Percentiles rank a stretch among this genome's conserved stretches.
Evolutionary conservation across 2,888 invertebrate genomes (phyloP).

Genomic region (Lochmaea crataegi): DNA sequence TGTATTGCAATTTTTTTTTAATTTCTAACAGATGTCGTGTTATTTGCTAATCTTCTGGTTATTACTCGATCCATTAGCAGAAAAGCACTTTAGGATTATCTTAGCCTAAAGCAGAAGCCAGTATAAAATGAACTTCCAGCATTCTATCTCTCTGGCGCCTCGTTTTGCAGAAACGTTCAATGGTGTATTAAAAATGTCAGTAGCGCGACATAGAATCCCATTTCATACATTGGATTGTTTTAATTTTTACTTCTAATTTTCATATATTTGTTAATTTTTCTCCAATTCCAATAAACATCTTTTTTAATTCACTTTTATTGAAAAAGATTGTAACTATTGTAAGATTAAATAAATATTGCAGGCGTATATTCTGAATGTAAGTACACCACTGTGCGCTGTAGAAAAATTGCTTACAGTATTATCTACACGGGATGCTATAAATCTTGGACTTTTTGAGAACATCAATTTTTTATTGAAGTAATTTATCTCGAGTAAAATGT

Average conservation of each 20-base stretch:
- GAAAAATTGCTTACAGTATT: neutral
- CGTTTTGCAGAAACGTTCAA: constrained; percentile 12
- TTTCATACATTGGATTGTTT: no score
- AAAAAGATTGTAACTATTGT: no score
- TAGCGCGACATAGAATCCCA: neutral
- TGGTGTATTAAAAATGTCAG: neutral
- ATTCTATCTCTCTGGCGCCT: constrained; percentile 20
- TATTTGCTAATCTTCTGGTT: neutral
- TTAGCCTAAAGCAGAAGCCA: neutral
- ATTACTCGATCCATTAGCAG: constrained; percentile 1
- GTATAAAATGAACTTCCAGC: neutral
- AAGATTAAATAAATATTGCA: no score
- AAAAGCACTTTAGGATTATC: constrained; percentile 1
- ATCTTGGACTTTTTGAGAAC: no score
- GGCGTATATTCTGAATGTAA: no score
- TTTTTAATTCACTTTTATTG: no score
- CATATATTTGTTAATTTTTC: no score
- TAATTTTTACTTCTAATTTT: no score
- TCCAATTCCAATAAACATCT: no score
- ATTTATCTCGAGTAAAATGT: neutral
- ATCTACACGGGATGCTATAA: no score
- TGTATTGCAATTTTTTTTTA: neutral
- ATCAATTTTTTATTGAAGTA: neutral
- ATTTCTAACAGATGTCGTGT: neutral
- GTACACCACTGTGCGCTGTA: neutral